Evolutionary conservation across 2,888 invertebrate genomes (phyloP).

Genomic region (Apamea crenata): DNA sequence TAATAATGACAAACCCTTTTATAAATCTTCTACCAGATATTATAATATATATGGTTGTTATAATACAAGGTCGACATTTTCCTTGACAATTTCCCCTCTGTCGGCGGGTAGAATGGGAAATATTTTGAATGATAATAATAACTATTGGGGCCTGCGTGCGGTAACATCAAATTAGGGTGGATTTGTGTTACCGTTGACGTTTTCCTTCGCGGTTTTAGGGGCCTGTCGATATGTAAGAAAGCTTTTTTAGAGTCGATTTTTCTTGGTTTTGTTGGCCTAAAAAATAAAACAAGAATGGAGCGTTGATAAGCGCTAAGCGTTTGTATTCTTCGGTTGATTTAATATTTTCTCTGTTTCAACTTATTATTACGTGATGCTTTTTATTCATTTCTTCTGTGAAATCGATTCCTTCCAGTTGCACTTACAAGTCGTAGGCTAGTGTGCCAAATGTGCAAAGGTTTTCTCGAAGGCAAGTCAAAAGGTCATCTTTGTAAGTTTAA

Average conservation of each 20-base stretch:
- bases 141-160: conserved; percentile 77
- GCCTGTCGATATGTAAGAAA: conserved; percentile 48
- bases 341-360: background rate
- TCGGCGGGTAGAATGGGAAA: conserved; percentile 74
- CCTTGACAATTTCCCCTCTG: conserved; percentile 67
- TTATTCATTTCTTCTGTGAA: background rate
- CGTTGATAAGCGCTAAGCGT: background rate
- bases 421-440: background rate
- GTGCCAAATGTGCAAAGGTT: background rate
- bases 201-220: conserved; percentile 68
- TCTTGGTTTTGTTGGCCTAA: background rate
- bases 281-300: background rate
- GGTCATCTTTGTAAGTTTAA: background rate
- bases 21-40: conserved; percentile 13
- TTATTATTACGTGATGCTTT: background rate
- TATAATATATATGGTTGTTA: conserved; percentile 6
- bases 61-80: conserved; percentile 40
- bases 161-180: conserved; percentile 83
- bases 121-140: conserved; percentile 80
- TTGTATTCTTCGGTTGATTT: background rate
- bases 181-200: conserved; percentile 77
- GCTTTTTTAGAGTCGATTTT: background rate
- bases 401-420: background rate
- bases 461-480: too few species aligned
- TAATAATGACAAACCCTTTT: background rate